A percentile compares a stretch with the other conserved stretches of the same genome.
Evolutionary conservation across 2,888 invertebrate species (phyloP).

Genomic region (Scelioninae gen. 1): DNA sequence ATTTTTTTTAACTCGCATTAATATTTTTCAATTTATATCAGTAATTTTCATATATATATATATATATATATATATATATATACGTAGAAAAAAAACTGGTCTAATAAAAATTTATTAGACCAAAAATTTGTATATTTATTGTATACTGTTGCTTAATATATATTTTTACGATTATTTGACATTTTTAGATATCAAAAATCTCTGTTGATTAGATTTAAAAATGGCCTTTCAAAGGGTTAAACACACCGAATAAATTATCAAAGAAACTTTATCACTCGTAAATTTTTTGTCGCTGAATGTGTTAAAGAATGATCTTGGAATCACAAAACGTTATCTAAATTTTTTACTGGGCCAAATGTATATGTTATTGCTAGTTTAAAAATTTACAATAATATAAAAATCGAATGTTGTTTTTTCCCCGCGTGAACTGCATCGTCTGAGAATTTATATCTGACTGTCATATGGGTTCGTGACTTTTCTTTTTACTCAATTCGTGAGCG

Average conservation of each 20-base stretch:
- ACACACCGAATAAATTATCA: conserved; percentile 14
- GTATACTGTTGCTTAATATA: too few species aligned
- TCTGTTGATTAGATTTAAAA: too few species aligned
- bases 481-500: too few species aligned
- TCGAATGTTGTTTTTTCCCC: conserved; percentile 15
- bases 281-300: conserved; percentile 10
- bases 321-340: conserved; percentile 10
- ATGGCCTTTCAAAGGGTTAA: conserved; percentile 5
- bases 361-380: conserved; percentile 17
- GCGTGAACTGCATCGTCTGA: conserved; percentile 28
- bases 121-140: too few species aligned
- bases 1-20: too few species aligned
- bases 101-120: too few species aligned
- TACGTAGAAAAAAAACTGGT: too few species aligned
- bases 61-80: too few species aligned
- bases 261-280: conserved; percentile 1
- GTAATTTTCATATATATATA: too few species aligned
- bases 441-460: background rate
- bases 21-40: too few species aligned
- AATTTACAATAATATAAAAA: conserved; percentile 23
- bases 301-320: conserved; percentile 5
- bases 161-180: background rate
- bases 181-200: too few species aligned
- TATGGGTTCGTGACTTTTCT: too few species aligned
- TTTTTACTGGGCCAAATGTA: conserved; percentile 20